Evolutionary conservation across 64 coral and sea anemone genomes (phyloP).

Genomic region (Actinia equina): DNA sequence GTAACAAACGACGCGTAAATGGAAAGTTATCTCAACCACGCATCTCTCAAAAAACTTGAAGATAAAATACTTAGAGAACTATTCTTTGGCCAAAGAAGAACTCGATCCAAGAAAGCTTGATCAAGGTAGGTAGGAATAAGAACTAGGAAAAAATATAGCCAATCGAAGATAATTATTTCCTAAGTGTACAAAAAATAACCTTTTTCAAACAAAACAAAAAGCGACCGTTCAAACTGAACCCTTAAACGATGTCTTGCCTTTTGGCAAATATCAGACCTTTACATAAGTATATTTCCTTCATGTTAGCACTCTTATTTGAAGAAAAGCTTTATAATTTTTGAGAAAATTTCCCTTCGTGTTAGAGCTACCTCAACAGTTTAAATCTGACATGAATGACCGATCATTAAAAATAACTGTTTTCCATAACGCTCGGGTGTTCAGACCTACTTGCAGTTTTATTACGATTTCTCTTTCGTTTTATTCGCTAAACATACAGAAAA

Average conservation of each 20-base stretch:
- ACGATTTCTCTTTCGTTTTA: too few species aligned
- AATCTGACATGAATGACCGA: too few species aligned
- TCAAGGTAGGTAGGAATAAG: too few species aligned
- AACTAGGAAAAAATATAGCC: too few species aligned
- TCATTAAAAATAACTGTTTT: too few species aligned
- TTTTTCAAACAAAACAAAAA: neutral
- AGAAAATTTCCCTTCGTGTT: too few species aligned
- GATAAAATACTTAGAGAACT: neutral
- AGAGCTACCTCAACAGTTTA: too few species aligned
- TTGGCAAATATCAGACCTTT: neutral
- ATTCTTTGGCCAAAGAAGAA: neutral
- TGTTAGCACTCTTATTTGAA: neutral
- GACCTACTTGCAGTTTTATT: too few species aligned
- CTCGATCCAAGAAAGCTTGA: neutral
- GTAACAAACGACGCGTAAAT: neutral
- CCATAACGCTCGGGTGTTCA: too few species aligned
- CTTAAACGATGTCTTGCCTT: too few species aligned
- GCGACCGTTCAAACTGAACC: neutral
- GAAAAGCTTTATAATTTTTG: neutral
- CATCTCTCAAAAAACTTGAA: neutral
- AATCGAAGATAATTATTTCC: too few species aligned
- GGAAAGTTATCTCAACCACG: neutral
- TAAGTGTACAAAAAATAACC: neutral
- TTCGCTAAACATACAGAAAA: too few species aligned
- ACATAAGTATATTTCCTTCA: neutral